phyloP scores from a whole-genome alignment of 2,113 vertebrate genomes.

The Lota lota region DNA sequence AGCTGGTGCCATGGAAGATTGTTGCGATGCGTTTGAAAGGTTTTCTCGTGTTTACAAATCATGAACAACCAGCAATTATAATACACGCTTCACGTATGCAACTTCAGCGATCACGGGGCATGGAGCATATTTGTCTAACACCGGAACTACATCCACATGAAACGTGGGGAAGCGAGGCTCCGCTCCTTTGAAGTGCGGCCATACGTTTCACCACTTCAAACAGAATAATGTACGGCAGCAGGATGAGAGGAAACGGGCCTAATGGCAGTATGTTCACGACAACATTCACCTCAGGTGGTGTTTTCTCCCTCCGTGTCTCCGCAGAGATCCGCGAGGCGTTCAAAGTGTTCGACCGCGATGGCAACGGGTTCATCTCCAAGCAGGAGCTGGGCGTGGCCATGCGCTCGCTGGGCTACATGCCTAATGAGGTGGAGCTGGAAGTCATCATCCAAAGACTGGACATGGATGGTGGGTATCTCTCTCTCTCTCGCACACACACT shows the following conservation, averaged over 20 bases:
- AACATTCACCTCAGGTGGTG: constrained; percentile 39
- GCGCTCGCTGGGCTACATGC: constrained; percentile 95
- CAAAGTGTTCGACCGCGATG: constrained; percentile 93
- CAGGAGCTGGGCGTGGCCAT: constrained; percentile 93
- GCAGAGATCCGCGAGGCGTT: constrained; percentile 93
- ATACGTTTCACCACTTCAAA: constrained; percentile 56
- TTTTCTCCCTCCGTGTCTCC: background rate
- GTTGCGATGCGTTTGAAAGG: too few relatives aligned
- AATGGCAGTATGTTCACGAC: constrained; percentile 41
- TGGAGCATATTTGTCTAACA: too few relatives aligned
- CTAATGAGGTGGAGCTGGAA: constrained; percentile 95
- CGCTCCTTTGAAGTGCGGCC: constrained; percentile 46
- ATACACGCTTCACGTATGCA: too few relatives aligned
- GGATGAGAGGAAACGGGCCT: constrained; percentile 31
- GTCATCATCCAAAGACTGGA: constrained; percentile 95
- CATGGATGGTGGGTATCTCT: constrained; percentile 82
- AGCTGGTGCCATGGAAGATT: too few relatives aligned
- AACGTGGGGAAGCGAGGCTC: constrained; percentile 21
- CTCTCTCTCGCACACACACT: too few relatives aligned
- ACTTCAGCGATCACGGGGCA: too few relatives aligned
- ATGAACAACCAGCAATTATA: too few relatives aligned
- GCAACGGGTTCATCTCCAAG: constrained; percentile 96
- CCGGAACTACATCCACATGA: constrained; percentile 33
- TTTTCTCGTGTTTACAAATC: too few relatives aligned
- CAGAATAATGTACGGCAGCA: constrained; percentile 43